Conservation (phyloP, 2,797 vertebrate species). For the Gymnoscopelus braueri region DNA sequence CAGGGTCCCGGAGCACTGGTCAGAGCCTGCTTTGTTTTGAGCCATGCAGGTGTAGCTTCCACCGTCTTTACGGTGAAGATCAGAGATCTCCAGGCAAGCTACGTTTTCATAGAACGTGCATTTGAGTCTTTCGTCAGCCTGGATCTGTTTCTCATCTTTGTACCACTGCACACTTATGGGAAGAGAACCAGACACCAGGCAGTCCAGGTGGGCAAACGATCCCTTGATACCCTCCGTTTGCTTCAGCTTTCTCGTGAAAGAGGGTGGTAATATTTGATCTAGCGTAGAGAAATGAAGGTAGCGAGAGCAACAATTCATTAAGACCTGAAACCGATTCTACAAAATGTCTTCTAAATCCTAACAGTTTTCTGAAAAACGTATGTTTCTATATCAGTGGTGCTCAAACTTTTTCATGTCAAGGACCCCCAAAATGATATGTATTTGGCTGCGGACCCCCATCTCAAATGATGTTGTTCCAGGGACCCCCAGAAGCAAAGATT, state of each 20-base stretch:
- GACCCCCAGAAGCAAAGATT: too few relatives aligned
- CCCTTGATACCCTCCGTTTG: slow-evolving; percentile 94
- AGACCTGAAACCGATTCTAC: too few relatives aligned
- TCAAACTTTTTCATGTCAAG: too few relatives aligned
- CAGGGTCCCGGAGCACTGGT: slow-evolving; percentile 86
- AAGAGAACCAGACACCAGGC: slow-evolving; percentile 94
- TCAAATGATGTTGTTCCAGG: too few relatives aligned
- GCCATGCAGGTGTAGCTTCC: slow-evolving; percentile 89
- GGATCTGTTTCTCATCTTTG: slow-evolving; percentile 90
- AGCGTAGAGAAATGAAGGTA: slow-evolving; percentile 48
- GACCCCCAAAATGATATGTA: too few relatives aligned
- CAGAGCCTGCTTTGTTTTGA: slow-evolving; percentile 87
- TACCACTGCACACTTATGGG: slow-evolving; percentile 95
- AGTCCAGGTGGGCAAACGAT: slow-evolving; percentile 93
- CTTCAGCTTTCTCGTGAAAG: slow-evolving; percentile 96
- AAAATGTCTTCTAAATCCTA: too few relatives aligned
- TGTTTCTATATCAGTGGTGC: too few relatives aligned
- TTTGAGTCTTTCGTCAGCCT: slow-evolving; percentile 87
- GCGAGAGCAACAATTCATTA: slow-evolving; percentile 18
- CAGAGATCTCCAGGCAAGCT: slow-evolving; percentile 89
- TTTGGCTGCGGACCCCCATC: too few relatives aligned
- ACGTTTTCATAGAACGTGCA: slow-evolving; percentile 90
- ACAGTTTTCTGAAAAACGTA: too few relatives aligned
- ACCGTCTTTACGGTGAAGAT: slow-evolving; percentile 85
- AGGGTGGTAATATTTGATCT: slow-evolving; percentile 98